Conservation (phyloP, 2,888 invertebrate species). For the Pinctada fucata region DNA sequence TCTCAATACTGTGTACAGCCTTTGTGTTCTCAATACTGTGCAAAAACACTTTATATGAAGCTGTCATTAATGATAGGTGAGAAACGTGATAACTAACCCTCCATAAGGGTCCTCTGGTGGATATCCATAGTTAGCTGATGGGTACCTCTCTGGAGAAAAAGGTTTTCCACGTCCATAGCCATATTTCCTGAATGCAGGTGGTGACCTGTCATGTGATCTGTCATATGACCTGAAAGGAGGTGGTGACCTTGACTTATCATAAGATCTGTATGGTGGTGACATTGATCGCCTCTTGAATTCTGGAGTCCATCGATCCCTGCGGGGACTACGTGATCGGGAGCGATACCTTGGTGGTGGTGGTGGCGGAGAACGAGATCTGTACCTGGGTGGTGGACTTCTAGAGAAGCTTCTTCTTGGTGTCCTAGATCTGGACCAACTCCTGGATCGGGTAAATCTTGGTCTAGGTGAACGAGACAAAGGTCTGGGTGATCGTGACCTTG, state of each 20-base stretch:
- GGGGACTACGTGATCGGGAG: slow-evolving; percentile 42
- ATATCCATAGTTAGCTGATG: slow-evolving; percentile 28
- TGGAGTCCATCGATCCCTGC: slow-evolving; percentile 30
- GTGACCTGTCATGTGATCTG: not conserved
- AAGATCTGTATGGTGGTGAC: not conserved
- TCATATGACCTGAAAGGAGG: not conserved
- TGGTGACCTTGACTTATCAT: slow-evolving; percentile 43
- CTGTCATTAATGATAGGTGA: not conserved
- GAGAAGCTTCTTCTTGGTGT: slow-evolving; percentile 45
- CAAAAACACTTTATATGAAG: no score
- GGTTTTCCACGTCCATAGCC: not conserved
- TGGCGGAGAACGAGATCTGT: slow-evolving; percentile 27
- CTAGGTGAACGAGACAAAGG: slow-evolving; percentile 36
- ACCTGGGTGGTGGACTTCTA: slow-evolving; percentile 43
- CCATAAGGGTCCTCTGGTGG: slow-evolving; percentile 13
- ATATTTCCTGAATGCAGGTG: slow-evolving; percentile 22
- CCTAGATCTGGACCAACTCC: slow-evolving; percentile 28
- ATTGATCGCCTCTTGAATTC: slow-evolving; percentile 30
- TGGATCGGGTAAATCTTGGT: slow-evolving; percentile 38
- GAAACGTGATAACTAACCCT: not conserved
- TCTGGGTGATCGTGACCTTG: slow-evolving; percentile 36
- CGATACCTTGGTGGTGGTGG: slow-evolving; percentile 45
- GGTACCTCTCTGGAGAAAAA: slow-evolving; percentile 15
- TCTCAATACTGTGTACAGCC: no score
- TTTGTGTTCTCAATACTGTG: no score